Evolutionary conservation across 2,113 vertebrate species (phyloP).

Genomic region (Macrotus californicus): DNA sequence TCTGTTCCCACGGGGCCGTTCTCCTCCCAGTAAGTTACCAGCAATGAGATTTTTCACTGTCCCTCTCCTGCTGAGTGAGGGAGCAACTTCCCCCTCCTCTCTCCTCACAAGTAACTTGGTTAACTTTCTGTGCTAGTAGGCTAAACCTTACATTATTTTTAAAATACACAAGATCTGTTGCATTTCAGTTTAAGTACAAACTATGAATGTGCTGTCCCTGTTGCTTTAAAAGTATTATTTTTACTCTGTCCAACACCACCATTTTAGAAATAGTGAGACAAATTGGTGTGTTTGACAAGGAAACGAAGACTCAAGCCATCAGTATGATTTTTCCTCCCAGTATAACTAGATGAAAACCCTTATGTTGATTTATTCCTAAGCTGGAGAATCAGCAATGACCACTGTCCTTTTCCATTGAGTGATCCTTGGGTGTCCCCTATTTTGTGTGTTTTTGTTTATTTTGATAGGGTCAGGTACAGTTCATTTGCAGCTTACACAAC

Average conservation of each 20-base stretch:
- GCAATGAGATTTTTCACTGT: conserved; percentile 48
- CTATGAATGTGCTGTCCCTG: neutral
- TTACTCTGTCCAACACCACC: neutral
- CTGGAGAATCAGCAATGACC: neutral
- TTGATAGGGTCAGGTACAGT: neutral
- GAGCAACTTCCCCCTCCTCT: conserved; percentile 21
- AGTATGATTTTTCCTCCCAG: neutral
- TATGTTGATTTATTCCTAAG: conserved; percentile 24
- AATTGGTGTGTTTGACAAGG: conserved; percentile 6
- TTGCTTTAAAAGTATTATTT: neutral
- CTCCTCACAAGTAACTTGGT: conserved; percentile 30
- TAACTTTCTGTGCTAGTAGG: conserved; percentile 22
- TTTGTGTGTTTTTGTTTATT: neutral
- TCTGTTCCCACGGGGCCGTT: conserved; percentile 35
- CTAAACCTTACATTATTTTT: conserved; percentile 39
- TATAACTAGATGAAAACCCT: neutral
- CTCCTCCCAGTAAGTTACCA: conserved; percentile 37
- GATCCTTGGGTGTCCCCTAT: neutral
- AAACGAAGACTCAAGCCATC: neutral
- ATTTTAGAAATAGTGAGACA: conserved; percentile 36
- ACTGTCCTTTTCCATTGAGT: neutral
- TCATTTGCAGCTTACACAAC: neutral
- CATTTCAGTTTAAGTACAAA: neutral
- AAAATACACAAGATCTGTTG: neutral
- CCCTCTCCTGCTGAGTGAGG: conserved; percentile 21